Conservation (phyloP, 2,797 vertebrate genomes). For the Echiichthys vipera region DNA sequence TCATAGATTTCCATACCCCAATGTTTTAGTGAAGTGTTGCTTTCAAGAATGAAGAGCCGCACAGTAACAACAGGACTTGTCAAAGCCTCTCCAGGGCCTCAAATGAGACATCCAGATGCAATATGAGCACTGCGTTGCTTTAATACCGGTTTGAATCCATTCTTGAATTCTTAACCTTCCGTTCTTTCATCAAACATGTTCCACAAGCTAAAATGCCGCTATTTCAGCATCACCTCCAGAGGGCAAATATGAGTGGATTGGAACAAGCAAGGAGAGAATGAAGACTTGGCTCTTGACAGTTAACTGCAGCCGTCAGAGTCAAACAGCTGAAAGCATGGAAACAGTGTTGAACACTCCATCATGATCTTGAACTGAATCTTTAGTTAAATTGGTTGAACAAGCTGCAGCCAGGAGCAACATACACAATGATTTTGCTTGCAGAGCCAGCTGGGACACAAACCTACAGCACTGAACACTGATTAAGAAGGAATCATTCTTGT, state of each 20-base stretch:
- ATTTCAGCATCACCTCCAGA: conserved; percentile 31
- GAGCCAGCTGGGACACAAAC: conserved; percentile 29
- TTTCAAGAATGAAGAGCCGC: conserved; percentile 3
- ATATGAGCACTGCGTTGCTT: neutral
- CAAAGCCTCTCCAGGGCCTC: conserved; percentile 3
- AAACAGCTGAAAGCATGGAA: conserved; percentile 62
- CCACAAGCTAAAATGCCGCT: conserved; percentile 20
- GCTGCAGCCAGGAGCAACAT: conserved; percentile 51
- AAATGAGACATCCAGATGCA: conserved; percentile 15
- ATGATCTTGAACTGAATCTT: conserved; percentile 20
- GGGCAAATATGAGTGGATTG: conserved; percentile 30
- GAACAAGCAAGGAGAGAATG: conserved; percentile 29
- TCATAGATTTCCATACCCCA: neutral
- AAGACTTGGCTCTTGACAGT: conserved; percentile 46
- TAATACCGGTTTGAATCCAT: conserved; percentile 5
- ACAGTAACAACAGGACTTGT: neutral
- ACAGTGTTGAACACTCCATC: conserved; percentile 45
- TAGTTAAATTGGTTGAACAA: conserved; percentile 39
- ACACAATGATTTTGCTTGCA: conserved; percentile 13
- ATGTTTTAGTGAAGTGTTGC: conserved; percentile 1
- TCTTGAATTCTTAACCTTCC: conserved; percentile 1
- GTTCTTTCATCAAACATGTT: conserved; percentile 16
- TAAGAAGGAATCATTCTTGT: too few relatives aligned
- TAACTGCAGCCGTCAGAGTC: conserved; percentile 39
- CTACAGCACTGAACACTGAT: too few relatives aligned